Evolutionary conservation across 2,113 vertebrate species (phyloP), one percentile per base, ranked within the genome.

Genomic region (Gadus macrocephalus): DNA sequence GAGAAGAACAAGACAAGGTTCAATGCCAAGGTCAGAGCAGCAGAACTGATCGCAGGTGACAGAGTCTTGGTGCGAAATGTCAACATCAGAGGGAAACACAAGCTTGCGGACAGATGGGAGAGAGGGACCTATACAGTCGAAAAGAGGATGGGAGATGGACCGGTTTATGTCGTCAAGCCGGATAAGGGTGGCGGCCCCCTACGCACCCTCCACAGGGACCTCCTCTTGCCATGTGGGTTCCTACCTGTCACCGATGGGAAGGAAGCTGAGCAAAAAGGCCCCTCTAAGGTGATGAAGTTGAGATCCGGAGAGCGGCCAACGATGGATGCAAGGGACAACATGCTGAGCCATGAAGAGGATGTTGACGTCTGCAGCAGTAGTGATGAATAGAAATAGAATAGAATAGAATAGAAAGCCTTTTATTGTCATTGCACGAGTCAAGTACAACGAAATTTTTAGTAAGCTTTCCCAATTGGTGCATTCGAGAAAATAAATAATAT

Each of bases 191-290:
- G 53, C 25, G 60, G 68, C 5, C 35, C 31, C 0, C 11, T 42
- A 6, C 31, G 31, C 15, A 62, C 68, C 42, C 68, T 70, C 3
- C 59, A 70, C 60, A 62, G 68, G 19, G 68, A 70, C 38, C 31
- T 62, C 14, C 59, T 63, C 8, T 31, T 62, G 14, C 68, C 68
- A 9, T 68, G 19, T 4, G 67, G 53, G 17, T 68, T 68, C 19
- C 27, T 68, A 12, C 7, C 67, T 68, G 66, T 17, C 12, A 25
- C 25, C 25, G 25, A 25, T 25, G 25, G 25, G 25, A 25, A 25
- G 25, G 35, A 31, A 3, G 64, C 53, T 55, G 11, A 9, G 15
- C 11, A 55, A 55, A 9, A 55, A 16, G 15, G 53, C 9, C 53
- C 53, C 53, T 55, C 11, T 16, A 55, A 55, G 53, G 9, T 55